Evolutionary conservation across 1,140 invertebrate species (phyloP).

Genomic region (Condylostylus longicornis): DNA sequence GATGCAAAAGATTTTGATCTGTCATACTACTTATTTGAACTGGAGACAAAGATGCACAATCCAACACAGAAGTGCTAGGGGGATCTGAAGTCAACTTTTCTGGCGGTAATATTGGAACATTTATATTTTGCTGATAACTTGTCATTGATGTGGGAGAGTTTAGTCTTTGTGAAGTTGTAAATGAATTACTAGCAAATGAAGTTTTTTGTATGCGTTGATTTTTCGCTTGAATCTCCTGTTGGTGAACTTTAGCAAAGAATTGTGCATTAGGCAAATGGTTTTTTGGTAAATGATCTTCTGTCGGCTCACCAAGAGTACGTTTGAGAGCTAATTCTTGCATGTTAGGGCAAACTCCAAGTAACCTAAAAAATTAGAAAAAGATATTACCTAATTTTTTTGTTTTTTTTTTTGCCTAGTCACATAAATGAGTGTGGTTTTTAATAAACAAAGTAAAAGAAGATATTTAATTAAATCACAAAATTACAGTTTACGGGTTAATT

Average conservation of each 20-base stretch:
- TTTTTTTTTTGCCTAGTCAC: too few relatives aligned
- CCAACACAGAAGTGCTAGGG: too few relatives aligned
- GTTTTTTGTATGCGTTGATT: conserved; percentile 7
- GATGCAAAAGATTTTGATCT: too few relatives aligned
- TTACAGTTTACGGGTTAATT: neutral
- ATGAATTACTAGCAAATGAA: conserved; percentile 4
- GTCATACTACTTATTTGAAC: too few relatives aligned
- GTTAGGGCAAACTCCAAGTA: conserved; percentile 63
- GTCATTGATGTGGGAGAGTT: too few relatives aligned
- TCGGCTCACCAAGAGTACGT: conserved; percentile 44
- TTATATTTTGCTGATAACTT: too few relatives aligned
- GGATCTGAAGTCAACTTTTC: too few relatives aligned
- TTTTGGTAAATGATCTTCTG: conserved; percentile 34
- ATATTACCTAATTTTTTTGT: too few relatives aligned
- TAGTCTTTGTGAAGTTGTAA: neutral
- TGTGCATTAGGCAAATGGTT: conserved; percentile 33
- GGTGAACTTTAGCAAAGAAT: conserved; percentile 28
- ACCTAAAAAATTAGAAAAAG: conserved; percentile 17
- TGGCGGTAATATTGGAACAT: too few relatives aligned
- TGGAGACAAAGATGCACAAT: too few relatives aligned
- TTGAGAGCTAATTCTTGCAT: conserved; percentile 71
- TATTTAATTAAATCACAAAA: neutral
- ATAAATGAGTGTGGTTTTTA: neutral
- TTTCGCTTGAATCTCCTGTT: conserved; percentile 21
- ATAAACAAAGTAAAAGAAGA: neutral